phyloP scores from a whole-genome alignment of 2,113 vertebrate genomes.

The Corapipo altera region DNA sequence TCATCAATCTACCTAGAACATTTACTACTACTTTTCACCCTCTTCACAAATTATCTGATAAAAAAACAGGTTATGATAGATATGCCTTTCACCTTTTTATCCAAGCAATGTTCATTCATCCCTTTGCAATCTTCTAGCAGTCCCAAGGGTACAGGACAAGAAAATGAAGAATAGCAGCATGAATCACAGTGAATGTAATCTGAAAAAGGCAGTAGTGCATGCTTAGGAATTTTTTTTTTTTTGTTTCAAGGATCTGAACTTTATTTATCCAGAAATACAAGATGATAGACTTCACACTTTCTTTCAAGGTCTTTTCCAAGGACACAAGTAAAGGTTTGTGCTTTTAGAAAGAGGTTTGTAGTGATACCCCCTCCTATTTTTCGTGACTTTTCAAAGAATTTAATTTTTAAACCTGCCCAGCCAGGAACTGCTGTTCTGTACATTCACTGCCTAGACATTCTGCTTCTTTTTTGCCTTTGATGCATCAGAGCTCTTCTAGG shows the following conservation, averaged over 20 bases:
- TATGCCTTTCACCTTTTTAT: not conserved
- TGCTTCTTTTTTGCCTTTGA: not conserved
- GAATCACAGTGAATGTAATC: not conserved
- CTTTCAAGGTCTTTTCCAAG: not conserved
- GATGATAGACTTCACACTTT: not conserved
- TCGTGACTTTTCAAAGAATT: not conserved
- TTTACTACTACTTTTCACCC: not conserved
- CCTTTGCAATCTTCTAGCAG: not conserved
- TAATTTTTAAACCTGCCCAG: not conserved
- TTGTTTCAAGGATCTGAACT: not conserved
- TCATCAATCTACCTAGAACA: not conserved
- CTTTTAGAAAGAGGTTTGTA: not conserved
- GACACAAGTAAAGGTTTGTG: not conserved
- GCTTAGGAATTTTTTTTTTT: not conserved
- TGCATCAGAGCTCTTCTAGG: not conserved
- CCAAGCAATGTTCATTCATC: not conserved
- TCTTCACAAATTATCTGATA: not conserved
- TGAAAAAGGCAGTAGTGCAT: not conserved
- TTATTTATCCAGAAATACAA: not conserved
- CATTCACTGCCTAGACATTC: not conserved
- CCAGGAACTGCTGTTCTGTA: not conserved
- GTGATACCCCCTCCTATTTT: not conserved
- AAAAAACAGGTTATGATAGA: not conserved
- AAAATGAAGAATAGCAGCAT: not conserved
- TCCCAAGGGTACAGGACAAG: not conserved